Percentiles rank a stretch among this genome's conserved stretches.
phyloP scores from a whole-genome alignment of 2,888 invertebrate species.

The Drosophila peninsularis region DNA sequence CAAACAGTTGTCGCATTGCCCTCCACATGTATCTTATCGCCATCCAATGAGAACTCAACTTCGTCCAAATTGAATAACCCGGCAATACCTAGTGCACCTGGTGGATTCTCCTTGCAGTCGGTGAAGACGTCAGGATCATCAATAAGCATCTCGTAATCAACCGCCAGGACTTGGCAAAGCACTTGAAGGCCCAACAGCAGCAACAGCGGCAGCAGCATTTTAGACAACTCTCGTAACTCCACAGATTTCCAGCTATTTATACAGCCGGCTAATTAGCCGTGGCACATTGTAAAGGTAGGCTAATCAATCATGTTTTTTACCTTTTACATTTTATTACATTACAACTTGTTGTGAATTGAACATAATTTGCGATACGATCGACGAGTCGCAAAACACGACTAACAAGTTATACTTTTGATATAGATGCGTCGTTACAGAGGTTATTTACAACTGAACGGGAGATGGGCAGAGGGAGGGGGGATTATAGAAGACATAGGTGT shows the following conservation, averaged over 20 bases:
- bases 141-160: constrained; percentile 46
- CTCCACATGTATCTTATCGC: constrained; percentile 38
- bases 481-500: too few species aligned
- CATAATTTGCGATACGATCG: constrained; percentile 37
- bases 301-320: constrained; percentile 23
- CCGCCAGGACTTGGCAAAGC: constrained; percentile 14
- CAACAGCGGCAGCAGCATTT: constrained; percentile 38
- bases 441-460: not conserved
- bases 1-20: constrained; percentile 45
- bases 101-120: constrained; percentile 37
- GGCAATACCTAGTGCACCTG: constrained; percentile 9
- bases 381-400: constrained; percentile 10
- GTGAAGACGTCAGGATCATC: constrained; percentile 57
- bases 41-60: constrained; percentile 11
- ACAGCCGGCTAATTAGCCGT: constrained; percentile 29
- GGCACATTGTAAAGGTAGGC: constrained; percentile 17
- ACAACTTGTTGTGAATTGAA: constrained; percentile 38
- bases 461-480: not conserved
- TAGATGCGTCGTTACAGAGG: constrained; percentile 1
- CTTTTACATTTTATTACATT: constrained; percentile 17
- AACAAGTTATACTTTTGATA: constrained; percentile 7
- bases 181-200: constrained; percentile 1
- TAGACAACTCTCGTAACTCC: constrained; percentile 1
- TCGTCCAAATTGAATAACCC: constrained; percentile 32
- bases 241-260: constrained; percentile 33